Evolutionary conservation across 30 jellyfish, hydroid and myxozoan genomes (phyloP).

Genomic region (Chironex yamaguchii): DNA sequence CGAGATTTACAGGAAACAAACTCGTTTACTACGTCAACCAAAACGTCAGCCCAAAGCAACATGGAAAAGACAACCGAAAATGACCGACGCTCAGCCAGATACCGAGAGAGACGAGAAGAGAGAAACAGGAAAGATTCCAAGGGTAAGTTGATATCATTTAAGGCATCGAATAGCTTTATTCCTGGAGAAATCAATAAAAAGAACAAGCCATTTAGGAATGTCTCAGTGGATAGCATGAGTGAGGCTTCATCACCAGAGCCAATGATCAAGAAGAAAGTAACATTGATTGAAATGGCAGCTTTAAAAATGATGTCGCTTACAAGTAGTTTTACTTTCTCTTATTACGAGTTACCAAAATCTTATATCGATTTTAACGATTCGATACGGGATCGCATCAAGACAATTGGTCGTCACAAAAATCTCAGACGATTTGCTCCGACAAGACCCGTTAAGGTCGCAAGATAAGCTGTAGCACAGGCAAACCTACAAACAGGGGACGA

Average conservation of each 20-base stretch:
- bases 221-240: not conserved
- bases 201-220: not conserved
- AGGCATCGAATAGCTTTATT: not conserved
- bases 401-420: not conserved
- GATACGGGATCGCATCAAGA: not conserved
- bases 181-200: not conserved
- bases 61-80: too few relatives aligned
- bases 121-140: not conserved
- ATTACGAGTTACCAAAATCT: slow-evolving; percentile 14
- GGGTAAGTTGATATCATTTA: not conserved
- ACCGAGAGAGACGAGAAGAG: too few relatives aligned
- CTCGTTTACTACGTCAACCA: too few relatives aligned
- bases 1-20: too few relatives aligned
- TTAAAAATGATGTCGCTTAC: slow-evolving; percentile 15
- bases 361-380: not conserved
- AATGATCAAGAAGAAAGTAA: not conserved
- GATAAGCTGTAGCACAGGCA: too few relatives aligned
- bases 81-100: too few relatives aligned
- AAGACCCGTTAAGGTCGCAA: too few relatives aligned
- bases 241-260: not conserved
- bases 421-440: not conserved
- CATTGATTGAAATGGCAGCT: not conserved
- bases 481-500: too few relatives aligned
- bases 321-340: slow-evolving; percentile 22
- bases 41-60: too few relatives aligned